These are phyloP conservation scores for Cantharis nigra DNA, from an alignment of 2,888 invertebrate species.

Conservation along the genomic window DNA sequence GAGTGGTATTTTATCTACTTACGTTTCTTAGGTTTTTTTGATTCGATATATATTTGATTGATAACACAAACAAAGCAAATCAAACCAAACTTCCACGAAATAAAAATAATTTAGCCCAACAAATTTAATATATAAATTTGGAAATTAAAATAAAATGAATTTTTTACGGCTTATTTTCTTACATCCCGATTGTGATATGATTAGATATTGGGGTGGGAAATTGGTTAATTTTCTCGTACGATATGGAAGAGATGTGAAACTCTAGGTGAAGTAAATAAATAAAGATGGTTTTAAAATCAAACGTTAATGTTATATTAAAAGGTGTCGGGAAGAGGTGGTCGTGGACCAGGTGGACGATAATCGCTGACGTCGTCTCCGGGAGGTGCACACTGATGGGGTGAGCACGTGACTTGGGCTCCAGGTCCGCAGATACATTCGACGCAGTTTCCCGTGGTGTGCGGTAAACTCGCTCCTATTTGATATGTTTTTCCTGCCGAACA, in stretches of 20 bases:
- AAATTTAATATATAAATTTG: not conserved
- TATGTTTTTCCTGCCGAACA: conserved; percentile 61
- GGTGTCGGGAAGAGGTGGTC: conserved; percentile 39
- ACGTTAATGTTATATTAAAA: conserved; percentile 34
- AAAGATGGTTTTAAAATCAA: not conserved
- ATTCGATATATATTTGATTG: not conserved
- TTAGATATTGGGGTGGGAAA: not conserved
- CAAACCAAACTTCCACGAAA: not conserved
- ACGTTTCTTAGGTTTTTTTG: not conserved
- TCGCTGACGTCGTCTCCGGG: conserved; percentile 52
- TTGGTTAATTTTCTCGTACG: not conserved
- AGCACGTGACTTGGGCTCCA: conserved; percentile 58
- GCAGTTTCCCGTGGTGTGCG: conserved; percentile 72
- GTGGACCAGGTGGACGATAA: conserved; percentile 50
- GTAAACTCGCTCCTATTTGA: conserved; percentile 67
- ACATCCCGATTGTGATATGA: not conserved
- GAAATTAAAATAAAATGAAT: not conserved
- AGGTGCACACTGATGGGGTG: conserved; percentile 54
- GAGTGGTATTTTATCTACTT: not conserved
- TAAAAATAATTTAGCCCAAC: not conserved
- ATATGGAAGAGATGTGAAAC: not conserved
- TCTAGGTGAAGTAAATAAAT: not conserved
- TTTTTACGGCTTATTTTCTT: not conserved
- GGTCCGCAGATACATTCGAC: conserved; percentile 70
- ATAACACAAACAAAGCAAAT: not conserved